Base-by-base conservation (phyloP, 2,888 invertebrate species). In the Cremastobaeus sp. region DNA sequence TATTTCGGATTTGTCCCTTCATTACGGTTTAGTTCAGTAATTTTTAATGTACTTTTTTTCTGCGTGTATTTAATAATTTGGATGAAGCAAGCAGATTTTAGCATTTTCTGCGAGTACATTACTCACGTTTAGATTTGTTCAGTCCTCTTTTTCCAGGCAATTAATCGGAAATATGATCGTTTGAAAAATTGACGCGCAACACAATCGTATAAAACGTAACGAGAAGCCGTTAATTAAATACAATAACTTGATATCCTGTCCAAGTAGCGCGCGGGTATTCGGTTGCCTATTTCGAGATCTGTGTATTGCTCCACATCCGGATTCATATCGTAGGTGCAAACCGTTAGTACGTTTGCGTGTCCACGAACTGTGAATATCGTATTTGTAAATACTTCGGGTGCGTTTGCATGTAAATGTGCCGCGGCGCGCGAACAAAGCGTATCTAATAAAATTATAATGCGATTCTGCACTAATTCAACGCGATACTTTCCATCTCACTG, bases 281-380 rank as follows among this genome's bases (percentile, higher is more conserved):
- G 43, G 64, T 64, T 18, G 62, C 18, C 20, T 57, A 57, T 64
- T 70, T 64, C 41, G 34, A 34, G 55, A 34, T 57, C 35, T 37
- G 55, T n/a, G n/a, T 64, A 41, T 57, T 71, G 57, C 70, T 64
- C 64, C 57, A 64, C 50, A 64, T 71, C 43, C 64, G 57, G 55
- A 70, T 57, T 52, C 35, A 39, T 60, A 37, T n/a, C 15, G 47
- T 28, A 30, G 35, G 39, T 39, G 64, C 52, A 43, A 64, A 71
- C 71, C 71, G 71, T 71, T 71, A 68, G 57, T 62, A 54, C 37
- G 70, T 59, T 64, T 52, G 64, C 71, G 71, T 64, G 71, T 64
- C 64, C 71, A 52, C 50, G 25, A 48, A 43, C 71, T 59, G 57
- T 71, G 64, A 71, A 71, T 71, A 71, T 45, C 59, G 65, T 71